Percentiles rank a stretch among this genome's conserved stretches.
phyloP scores from a whole-genome alignment of 2,113 vertebrate species.

The Istiophorus platypterus region DNA sequence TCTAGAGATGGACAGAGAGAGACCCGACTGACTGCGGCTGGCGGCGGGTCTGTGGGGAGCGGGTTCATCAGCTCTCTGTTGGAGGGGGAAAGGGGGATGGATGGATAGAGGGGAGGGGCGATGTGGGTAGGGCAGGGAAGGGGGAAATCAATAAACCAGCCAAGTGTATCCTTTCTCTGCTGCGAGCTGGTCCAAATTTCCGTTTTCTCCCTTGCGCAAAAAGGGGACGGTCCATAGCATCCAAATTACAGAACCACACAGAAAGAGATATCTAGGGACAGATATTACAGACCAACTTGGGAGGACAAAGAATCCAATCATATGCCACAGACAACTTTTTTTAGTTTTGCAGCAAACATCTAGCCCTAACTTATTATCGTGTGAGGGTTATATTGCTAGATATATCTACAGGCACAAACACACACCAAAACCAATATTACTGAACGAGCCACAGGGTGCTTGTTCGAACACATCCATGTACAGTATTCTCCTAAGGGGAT shows the following conservation, averaged over 20 bases:
- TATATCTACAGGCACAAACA: conserved; percentile 42
- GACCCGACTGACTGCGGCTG: conserved; percentile 61
- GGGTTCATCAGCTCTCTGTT: conserved; percentile 64
- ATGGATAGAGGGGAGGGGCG: conserved; percentile 34
- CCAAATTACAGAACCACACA: conserved; percentile 50
- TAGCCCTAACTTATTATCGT: conserved; percentile 40
- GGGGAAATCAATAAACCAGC: conserved; percentile 79
- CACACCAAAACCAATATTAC: conserved; percentile 41
- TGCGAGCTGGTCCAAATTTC: conserved; percentile 52
- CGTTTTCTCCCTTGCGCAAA: conserved; percentile 37
- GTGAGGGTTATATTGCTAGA: conserved; percentile 18
- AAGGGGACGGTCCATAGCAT: conserved; percentile 50
- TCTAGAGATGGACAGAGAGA: conserved; percentile 66
- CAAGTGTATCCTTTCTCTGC: conserved; percentile 60
- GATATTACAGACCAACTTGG: conserved; percentile 45
- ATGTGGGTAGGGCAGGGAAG: conserved; percentile 25
- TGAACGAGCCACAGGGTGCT: conserved; percentile 15
- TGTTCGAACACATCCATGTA: conserved; percentile 25
- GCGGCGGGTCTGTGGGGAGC: conserved; percentile 68
- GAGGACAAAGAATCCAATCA: conserved; percentile 62
- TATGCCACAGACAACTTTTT: conserved; percentile 19
- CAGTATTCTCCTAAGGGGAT: conserved; percentile 15
- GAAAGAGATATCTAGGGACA: conserved; percentile 33
- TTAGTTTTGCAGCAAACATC: conserved; percentile 37
- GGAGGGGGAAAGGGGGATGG: conserved; percentile 51